Percentiles rank a stretch among this genome's conserved stretches.
These are phyloP conservation scores for Theropithecus gelada DNA, from an alignment of 2,113 vertebrate species.

Conservation along the genomic window DNA sequence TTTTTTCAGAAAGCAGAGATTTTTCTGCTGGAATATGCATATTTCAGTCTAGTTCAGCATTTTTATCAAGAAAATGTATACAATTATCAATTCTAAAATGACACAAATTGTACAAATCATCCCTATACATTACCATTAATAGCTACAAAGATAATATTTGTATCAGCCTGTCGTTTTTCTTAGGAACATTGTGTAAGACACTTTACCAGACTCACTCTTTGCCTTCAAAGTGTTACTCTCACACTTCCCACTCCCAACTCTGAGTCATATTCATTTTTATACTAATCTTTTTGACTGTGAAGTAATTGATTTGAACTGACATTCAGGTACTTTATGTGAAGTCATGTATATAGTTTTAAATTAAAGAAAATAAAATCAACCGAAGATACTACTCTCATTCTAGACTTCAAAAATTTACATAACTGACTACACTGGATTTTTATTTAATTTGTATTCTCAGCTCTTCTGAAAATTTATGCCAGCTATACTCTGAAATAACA, in stretches of 20 bases:
- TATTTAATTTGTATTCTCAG: slow-evolving; percentile 1
- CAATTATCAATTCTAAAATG: slow-evolving; percentile 12
- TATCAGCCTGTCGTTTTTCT: slow-evolving; percentile 16
- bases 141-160: slow-evolving; percentile 6
- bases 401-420: slow-evolving; percentile 28
- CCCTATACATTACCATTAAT: background rate
- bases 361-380: background rate
- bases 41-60: background rate
- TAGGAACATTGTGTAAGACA: slow-evolving; percentile 67
- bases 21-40: background rate
- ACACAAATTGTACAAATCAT: background rate
- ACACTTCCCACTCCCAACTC: slow-evolving; percentile 75
- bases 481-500: background rate
- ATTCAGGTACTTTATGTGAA: slow-evolving; percentile 70
- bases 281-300: slow-evolving; percentile 73
- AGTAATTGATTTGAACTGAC: slow-evolving; percentile 69
- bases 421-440: background rate
- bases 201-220: slow-evolving; percentile 52
- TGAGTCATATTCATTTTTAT: slow-evolving; percentile 78
- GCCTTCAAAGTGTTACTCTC: slow-evolving; percentile 72
- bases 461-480: background rate
- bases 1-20: background rate
- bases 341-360: slow-evolving; percentile 55
- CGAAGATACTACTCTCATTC: background rate
- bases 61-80: background rate